A percentile compares a stretch with the other conserved stretches of the same genome.
Conservation (phyloP, 2,888 invertebrate genomes). For the Steinernema carpocapsae region DNA sequence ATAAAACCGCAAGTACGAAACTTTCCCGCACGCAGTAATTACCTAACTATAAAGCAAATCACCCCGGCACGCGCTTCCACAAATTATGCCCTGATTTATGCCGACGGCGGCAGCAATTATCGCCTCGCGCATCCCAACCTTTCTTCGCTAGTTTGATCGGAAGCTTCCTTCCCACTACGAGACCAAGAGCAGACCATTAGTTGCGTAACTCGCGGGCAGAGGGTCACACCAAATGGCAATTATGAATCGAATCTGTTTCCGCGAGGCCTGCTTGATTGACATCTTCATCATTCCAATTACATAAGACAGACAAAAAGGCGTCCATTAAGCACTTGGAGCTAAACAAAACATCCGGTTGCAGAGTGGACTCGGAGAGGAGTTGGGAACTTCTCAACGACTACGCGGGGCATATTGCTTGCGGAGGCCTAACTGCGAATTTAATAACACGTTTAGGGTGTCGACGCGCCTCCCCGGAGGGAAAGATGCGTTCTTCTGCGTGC, state of each 20-base stretch:
- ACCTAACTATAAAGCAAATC: not conserved
- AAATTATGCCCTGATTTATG: slow-evolving; percentile 10
- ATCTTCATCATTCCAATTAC: slow-evolving; percentile 13
- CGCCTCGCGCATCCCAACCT: slow-evolving; percentile 8
- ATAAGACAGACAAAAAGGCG: slow-evolving; percentile 22
- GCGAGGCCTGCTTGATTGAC: slow-evolving; percentile 7
- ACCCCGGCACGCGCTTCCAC: too few species aligned
- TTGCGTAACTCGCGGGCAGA: slow-evolving; percentile 14
- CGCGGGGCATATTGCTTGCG: not conserved
- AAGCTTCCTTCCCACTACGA: not conserved
- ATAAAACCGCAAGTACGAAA: not conserved
- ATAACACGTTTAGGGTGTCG: slow-evolving; percentile 31
- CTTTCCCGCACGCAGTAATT: not conserved
- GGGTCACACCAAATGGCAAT: slow-evolving; percentile 21
- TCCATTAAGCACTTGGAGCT: slow-evolving; percentile 12
- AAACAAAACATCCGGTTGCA: not conserved
- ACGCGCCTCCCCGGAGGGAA: slow-evolving; percentile 17
- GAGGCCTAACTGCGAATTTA: slow-evolving; percentile 11
- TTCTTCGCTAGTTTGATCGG: not conserved
- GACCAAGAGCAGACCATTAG: slow-evolving; percentile 16
- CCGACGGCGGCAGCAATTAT: slow-evolving; percentile 5
- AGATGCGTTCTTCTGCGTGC: slow-evolving; percentile 10
- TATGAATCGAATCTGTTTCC: not conserved
- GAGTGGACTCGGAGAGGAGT: not conserved
- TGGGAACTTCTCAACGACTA: not conserved